A percentile compares a stretch with the other conserved stretches of the same genome.
These are phyloP conservation scores for Caretta caretta DNA, from an alignment of 2,113 vertebrate species.

Conservation along the genomic window DNA sequence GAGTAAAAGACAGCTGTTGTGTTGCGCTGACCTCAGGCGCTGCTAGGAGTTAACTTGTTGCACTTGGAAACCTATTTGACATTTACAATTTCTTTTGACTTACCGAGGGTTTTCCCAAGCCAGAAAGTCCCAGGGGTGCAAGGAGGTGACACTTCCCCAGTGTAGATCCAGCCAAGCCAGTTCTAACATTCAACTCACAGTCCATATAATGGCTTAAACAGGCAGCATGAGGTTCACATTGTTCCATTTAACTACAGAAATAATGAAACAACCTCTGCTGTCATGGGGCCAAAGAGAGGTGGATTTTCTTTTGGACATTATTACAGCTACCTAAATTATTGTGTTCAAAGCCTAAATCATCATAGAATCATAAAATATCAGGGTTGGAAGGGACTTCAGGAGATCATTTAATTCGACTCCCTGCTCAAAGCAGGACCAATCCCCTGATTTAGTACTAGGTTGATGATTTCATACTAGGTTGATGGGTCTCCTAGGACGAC, in stretches of 20 bases:
- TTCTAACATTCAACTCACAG: not conserved
- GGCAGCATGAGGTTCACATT: accelerated
- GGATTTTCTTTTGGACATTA: not conserved
- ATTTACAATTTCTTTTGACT: not conserved
- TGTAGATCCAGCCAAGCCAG: not conserved
- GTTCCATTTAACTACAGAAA: not conserved
- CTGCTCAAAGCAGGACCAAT: no score
- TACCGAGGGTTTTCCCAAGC: constrained; percentile 25
- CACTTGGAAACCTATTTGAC: not conserved
- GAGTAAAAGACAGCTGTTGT: constrained; percentile 24
- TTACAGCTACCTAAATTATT: not conserved
- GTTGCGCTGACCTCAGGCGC: constrained; percentile 47
- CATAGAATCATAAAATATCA: no score
- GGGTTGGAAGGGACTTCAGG: no score
- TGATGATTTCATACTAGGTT: not conserved
- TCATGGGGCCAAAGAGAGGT: accelerated
- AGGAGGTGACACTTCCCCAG: not conserved
- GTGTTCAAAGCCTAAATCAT: not conserved
- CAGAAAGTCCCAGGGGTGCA: constrained; percentile 12
- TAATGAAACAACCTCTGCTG: not conserved
- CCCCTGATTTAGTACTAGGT: not conserved
- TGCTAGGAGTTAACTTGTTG: not conserved
- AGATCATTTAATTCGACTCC: no score
- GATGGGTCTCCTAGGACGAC: not conserved
- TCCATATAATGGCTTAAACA: not conserved